These are phyloP conservation scores for Beris morrisii DNA, from an alignment of 2,888 invertebrate species.

Conservation along the genomic window DNA sequence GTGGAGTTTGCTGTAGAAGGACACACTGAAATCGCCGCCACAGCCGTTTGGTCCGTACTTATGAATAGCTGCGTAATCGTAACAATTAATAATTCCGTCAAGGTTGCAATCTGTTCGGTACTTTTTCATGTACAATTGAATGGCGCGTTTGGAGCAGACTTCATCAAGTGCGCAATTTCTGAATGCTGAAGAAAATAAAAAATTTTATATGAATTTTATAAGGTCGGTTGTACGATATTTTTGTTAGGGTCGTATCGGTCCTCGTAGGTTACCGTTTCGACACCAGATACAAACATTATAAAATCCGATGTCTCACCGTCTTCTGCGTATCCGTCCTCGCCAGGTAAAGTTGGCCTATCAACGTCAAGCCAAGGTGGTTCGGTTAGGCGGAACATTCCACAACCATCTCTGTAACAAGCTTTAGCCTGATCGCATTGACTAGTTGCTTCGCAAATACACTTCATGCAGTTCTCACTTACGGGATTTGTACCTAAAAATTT, in stretches of 20 bases:
- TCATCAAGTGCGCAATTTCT: conserved; percentile 72
- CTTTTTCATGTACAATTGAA: conserved; percentile 81
- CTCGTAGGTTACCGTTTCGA: neutral
- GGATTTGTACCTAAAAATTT: conserved; percentile 48
- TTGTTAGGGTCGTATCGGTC: neutral
- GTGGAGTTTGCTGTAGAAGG: conserved; percentile 61
- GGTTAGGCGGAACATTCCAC: conserved; percentile 83
- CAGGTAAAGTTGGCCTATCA: conserved; percentile 52
- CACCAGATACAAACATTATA: no score
- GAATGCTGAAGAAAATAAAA: conserved; percentile 46
- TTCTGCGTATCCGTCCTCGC: conserved; percentile 44
- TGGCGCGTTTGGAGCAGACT: conserved; percentile 72
- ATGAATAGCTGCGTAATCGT: conserved; percentile 82
- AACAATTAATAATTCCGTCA: conserved; percentile 76
- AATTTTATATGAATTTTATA: no score
- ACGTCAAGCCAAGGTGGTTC: conserved; percentile 86
- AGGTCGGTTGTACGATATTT: no score
- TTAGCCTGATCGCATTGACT: conserved; percentile 69
- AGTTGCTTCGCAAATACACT: conserved; percentile 80
- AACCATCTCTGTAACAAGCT: conserved; percentile 65
- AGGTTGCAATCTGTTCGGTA: conserved; percentile 72
- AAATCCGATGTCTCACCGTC: neutral
- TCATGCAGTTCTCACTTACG: conserved; percentile 73
- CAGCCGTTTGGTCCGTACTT: conserved; percentile 57
- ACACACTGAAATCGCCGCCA: conserved; percentile 58